Evolutionary conservation across 2,888 invertebrate species (phyloP).

Genomic region (Andrena camellia): DNA sequence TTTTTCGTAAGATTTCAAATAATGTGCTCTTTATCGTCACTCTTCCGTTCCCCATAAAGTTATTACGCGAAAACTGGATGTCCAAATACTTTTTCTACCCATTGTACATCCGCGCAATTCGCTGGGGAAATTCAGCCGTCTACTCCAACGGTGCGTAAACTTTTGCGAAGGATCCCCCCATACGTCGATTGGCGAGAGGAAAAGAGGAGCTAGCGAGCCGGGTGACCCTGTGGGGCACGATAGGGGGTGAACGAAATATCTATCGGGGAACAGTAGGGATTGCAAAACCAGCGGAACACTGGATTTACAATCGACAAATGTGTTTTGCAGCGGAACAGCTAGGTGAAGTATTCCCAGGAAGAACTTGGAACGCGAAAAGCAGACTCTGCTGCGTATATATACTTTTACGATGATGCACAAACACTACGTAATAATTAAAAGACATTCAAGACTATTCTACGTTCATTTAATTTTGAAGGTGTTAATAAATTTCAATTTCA

Average conservation of each 20-base stretch:
- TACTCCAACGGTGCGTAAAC: conserved; percentile 74
- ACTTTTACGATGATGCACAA: background rate
- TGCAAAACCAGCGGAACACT: conserved; percentile 61
- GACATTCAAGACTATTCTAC: too few relatives aligned
- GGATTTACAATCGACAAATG: conserved; percentile 69
- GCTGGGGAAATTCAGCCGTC: conserved; percentile 79
- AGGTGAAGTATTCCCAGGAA: conserved; percentile 15
- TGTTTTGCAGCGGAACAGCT: conserved; percentile 50
- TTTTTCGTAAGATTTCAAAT: background rate
- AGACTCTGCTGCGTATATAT: conserved; percentile 13
- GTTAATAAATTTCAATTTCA: too few relatives aligned
- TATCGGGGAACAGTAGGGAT: conserved; percentile 60
- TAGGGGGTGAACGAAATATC: conserved; percentile 58
- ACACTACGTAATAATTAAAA: background rate
- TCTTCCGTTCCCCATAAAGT: background rate
- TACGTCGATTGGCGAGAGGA: conserved; percentile 60
- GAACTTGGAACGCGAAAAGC: conserved; percentile 50
- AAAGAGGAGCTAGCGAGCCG: conserved; percentile 47
- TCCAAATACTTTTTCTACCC: conserved; percentile 4
- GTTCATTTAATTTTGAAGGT: background rate
- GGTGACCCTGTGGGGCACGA: conserved; percentile 58
- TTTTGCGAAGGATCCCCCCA: conserved; percentile 73
- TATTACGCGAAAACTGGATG: background rate
- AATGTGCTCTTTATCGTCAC: background rate
- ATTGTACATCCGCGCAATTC: conserved; percentile 63